Conservation (phyloP, 2,888 invertebrate species). For the Mactromeris polynyma region DNA sequence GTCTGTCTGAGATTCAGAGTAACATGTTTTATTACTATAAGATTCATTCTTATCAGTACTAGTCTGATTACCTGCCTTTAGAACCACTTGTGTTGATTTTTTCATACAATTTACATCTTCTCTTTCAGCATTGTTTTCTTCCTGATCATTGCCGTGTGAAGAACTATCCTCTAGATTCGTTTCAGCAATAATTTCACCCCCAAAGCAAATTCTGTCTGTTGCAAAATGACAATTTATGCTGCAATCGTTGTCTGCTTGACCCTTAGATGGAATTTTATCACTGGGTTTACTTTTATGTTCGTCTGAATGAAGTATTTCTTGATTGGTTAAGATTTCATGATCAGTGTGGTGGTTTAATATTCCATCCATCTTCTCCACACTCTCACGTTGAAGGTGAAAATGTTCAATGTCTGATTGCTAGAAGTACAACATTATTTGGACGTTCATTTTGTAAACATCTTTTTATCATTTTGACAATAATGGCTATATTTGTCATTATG, state of each 20-base stretch:
- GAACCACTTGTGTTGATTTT: background rate
- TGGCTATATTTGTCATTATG: background rate
- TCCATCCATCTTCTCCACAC: background rate
- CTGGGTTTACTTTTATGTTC: background rate
- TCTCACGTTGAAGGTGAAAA: background rate
- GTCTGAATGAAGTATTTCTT: background rate
- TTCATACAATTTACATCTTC: background rate
- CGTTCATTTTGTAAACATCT: background rate
- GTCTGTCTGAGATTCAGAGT: background rate
- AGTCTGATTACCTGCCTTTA: background rate
- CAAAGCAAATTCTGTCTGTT: background rate
- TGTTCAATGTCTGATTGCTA: background rate
- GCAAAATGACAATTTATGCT: background rate
- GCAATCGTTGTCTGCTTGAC: background rate
- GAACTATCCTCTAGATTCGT: background rate
- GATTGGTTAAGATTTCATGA: conserved; percentile 1
- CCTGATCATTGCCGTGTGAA: background rate
- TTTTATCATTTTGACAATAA: background rate
- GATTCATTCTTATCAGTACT: background rate
- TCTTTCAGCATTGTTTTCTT: background rate
- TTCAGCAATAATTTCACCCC: background rate
- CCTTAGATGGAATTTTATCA: background rate
- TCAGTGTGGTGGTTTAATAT: background rate
- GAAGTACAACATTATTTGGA: background rate
- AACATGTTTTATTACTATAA: background rate